A percentile compares a stretch with the other conserved stretches of the same genome.
Conservation (phyloP, 1,140 invertebrate species). For the Triops longicaudatus region DNA sequence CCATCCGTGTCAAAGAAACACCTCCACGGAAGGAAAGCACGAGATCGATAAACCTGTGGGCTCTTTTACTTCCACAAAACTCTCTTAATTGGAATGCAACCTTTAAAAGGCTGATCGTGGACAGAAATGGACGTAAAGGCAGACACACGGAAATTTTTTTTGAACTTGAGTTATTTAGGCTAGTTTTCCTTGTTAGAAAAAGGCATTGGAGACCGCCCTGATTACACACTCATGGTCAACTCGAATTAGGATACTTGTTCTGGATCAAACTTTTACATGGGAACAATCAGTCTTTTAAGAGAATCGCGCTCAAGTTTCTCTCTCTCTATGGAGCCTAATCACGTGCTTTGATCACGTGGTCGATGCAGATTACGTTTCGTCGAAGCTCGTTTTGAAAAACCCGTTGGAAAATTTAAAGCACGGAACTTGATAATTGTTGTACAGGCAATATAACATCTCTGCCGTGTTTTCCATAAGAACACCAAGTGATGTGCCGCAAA, state of each 20-base stretch:
- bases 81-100: too few species aligned
- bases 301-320: background rate
- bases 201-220: too few species aligned
- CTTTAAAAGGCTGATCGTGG: too few species aligned
- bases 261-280: too few species aligned
- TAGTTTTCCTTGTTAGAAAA: too few species aligned
- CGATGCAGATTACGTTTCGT: background rate
- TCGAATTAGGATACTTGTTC: too few species aligned
- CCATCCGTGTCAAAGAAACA: background rate
- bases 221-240: too few species aligned
- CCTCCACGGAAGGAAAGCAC: background rate
- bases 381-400: background rate
- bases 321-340: background rate
- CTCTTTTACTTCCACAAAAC: too few species aligned
- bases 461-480: background rate
- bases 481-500: constrained; percentile 3
- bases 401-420: background rate
- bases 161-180: too few species aligned
- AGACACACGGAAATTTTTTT: too few species aligned
- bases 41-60: background rate
- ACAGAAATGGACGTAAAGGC: too few species aligned
- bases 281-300: too few species aligned
- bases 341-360: background rate
- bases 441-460: constrained; percentile 12
- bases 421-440: constrained; percentile 7